phyloP scores from a whole-genome alignment of 2,888 invertebrate species.

The Leptopilina drosophilae region DNA sequence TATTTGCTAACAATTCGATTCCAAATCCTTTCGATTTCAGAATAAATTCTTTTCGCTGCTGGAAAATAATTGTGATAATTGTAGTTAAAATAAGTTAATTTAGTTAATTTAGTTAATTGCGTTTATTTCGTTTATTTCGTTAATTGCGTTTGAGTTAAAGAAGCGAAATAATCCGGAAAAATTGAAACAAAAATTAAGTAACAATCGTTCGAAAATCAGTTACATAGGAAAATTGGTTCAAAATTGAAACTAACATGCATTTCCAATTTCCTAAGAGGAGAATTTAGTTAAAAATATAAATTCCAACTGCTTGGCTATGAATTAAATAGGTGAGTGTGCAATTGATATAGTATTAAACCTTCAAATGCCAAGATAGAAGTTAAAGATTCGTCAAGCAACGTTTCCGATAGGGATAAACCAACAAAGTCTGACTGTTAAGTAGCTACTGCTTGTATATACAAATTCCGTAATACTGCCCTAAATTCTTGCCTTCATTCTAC shows the following conservation, averaged over 20 bases:
- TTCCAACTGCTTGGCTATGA: background rate
- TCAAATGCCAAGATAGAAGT: background rate
- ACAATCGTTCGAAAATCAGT: too few species aligned
- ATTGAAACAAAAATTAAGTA: too few species aligned
- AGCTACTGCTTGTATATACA: conserved; percentile 3
- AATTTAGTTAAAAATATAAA: background rate
- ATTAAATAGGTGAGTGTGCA: background rate
- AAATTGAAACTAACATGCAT: too few species aligned
- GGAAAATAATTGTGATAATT: too few species aligned
- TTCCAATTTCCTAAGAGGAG: too few species aligned
- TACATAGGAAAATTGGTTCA: too few species aligned
- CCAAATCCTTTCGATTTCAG: too few species aligned
- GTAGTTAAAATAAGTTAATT: too few species aligned
- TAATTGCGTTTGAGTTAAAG: background rate
- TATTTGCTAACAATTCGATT: too few species aligned
- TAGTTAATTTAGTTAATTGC: too few species aligned
- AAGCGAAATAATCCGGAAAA: background rate
- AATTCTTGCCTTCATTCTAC: conserved; percentile 22
- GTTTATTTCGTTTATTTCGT: too few species aligned
- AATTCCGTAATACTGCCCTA: conserved; percentile 7
- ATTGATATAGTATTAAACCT: conserved; percentile 2
- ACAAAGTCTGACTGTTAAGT: background rate
- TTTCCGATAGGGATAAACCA: background rate
- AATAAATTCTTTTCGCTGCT: too few species aligned
- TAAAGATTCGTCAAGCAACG: background rate